Conservation (phyloP, 2,797 vertebrate genomes). For the Oophaga sylvatica region DNA sequence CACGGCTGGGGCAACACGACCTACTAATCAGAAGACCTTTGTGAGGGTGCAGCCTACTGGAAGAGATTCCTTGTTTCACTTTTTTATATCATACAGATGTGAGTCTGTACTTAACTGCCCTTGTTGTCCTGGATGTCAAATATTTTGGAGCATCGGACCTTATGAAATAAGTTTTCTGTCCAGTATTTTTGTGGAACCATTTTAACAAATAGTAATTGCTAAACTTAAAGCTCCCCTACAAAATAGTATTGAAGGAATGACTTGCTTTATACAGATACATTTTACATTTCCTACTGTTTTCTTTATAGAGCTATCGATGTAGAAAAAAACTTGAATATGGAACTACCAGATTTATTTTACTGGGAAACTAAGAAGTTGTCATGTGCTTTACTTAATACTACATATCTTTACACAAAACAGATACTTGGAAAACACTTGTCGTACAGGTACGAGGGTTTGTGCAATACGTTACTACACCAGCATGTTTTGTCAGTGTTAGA, state of each 20-base stretch:
- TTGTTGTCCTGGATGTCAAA: background rate
- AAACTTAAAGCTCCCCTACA: too few species aligned
- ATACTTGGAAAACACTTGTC: background rate
- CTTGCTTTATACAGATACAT: too few species aligned
- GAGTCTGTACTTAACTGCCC: background rate
- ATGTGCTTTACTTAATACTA: background rate
- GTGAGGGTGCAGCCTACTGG: background rate
- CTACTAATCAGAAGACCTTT: conserved; percentile 7
- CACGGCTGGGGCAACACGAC: conserved; percentile 27
- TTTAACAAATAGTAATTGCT: too few species aligned
- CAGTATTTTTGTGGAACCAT: background rate
- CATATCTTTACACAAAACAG: too few species aligned
- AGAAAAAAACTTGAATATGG: background rate
- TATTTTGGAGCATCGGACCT: background rate
- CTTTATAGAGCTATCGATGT: too few species aligned
- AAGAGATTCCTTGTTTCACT: background rate
- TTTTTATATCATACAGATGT: background rate
- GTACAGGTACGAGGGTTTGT: background rate
- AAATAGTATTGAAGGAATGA: too few species aligned
- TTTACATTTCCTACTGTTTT: too few species aligned
- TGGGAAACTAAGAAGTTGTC: background rate
- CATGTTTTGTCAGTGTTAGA: too few species aligned
- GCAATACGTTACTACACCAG: too few species aligned
- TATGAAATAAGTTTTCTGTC: background rate
- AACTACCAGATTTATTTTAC: too few species aligned